Percentiles rank a stretch among this genome's conserved stretches.
These are phyloP conservation scores for Oreochromis niloticus DNA, from an alignment of 2,113 vertebrate species.

Conservation along the genomic window DNA sequence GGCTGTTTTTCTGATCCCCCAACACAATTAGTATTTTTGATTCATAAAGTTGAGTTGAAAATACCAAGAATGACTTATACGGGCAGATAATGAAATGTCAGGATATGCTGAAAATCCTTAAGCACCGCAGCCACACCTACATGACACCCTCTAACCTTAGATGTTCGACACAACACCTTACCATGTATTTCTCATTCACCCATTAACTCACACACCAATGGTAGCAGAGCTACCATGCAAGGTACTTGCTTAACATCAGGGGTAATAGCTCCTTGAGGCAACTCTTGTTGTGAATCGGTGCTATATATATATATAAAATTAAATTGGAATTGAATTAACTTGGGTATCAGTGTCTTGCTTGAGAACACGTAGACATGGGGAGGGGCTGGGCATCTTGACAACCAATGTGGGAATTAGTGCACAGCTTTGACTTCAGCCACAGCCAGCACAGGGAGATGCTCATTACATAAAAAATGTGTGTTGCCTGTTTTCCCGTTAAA, in stretches of 20 bases:
- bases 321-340: neutral
- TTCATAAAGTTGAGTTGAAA: neutral
- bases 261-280: neutral
- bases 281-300: neutral
- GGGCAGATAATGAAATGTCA: neutral
- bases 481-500: neutral
- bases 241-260: neutral
- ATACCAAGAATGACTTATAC: neutral
- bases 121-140: neutral
- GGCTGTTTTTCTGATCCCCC: neutral
- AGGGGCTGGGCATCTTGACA: neutral
- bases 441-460: neutral
- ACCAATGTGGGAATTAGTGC: neutral
- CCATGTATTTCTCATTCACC: neutral
- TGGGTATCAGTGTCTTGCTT: neutral
- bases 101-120: neutral
- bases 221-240: neutral
- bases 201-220: neutral
- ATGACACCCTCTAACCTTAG: neutral
- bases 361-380: neutral
- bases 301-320: neutral
- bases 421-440: neutral
- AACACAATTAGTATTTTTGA: neutral
- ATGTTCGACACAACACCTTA: neutral
- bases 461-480: neutral